Conservation (phyloP, 2,113 vertebrate species). For the Chinchilla lanigera region DNA sequence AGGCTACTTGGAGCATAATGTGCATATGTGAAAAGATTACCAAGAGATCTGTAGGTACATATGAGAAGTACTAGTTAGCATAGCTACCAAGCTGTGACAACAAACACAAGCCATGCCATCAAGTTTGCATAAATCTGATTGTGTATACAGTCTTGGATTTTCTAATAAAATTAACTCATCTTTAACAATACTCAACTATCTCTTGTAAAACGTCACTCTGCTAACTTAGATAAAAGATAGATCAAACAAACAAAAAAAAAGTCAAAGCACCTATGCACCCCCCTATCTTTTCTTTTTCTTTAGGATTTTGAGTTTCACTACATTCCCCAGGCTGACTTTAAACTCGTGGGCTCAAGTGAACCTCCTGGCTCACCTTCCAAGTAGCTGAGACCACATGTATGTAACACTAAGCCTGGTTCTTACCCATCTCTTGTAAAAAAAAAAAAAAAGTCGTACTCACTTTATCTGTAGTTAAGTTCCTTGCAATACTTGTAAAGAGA, state of each 20-base stretch:
- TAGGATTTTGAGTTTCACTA: neutral
- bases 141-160: neutral
- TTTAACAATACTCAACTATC: neutral
- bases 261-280: neutral
- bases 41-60: neutral
- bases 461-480: neutral
- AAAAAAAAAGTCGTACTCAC: neutral
- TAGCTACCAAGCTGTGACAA: neutral
- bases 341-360: neutral
- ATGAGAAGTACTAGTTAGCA: neutral
- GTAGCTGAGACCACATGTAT: neutral
- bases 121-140: neutral
- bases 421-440: neutral
- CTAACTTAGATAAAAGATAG: neutral
- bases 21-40: neutral
- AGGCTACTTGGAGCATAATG: neutral
- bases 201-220: neutral
- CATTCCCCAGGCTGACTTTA: neutral
- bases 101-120: neutral
- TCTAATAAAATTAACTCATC: neutral
- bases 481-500: neutral
- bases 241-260: neutral
- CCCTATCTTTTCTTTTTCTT: rapidly evolving
- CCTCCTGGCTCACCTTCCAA: neutral
- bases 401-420: neutral